Base-by-base conservation (phyloP, 64 coral and sea anemone genomes). In the Montipora foliosa region DNA sequence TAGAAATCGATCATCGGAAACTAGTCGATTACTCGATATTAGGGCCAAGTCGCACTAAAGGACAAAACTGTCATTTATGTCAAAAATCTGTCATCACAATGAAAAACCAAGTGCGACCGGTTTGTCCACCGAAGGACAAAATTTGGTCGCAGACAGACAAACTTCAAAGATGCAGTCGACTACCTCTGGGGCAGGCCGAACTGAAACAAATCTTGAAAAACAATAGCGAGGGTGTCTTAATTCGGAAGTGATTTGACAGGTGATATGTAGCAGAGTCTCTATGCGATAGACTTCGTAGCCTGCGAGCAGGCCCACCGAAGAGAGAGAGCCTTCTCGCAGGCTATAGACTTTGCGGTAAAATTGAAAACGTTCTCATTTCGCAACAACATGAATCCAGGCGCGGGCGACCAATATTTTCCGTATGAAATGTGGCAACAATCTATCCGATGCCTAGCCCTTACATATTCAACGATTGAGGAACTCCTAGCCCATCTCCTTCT, bases 21-120 rank as follows among this genome's bases (percentile, higher is more conserved):
- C 73, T 75, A 75, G 46, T 75, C 25, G 73, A 75, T 75, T 75
- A 75, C 73, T 75, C 9, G 52, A 55, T 55, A 6, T 55, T 25
- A 37, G 37, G 37, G 37, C 37, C 37, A 37, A 37, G 37, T 37
- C 37, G 37, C 37, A 37, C 37, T 37, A 37, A 0, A 37, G 37
- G 37, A 37, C 37, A 37, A 37, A 37, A 37, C 37, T 37, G 37
- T 37, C 0, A 37, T 2, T 37, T 81, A 81, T 81, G 79, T 81
- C 50, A 81, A 81, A 89, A 89, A 77, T 58, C 87, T 76, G 70
- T 77, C 74, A 89, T 89, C 87, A 77, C 84, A 87, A 87, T 87
- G 44, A 87, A 82, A 50, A 82, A 82, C 79, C 79, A 82, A 82
- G 79, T 82, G 79, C 79, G 47, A 82, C 47, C 79, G 79, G 79